Evolutionary conservation across 2,888 invertebrate genomes (phyloP).

Genomic region (Lochmaea capreae): DNA sequence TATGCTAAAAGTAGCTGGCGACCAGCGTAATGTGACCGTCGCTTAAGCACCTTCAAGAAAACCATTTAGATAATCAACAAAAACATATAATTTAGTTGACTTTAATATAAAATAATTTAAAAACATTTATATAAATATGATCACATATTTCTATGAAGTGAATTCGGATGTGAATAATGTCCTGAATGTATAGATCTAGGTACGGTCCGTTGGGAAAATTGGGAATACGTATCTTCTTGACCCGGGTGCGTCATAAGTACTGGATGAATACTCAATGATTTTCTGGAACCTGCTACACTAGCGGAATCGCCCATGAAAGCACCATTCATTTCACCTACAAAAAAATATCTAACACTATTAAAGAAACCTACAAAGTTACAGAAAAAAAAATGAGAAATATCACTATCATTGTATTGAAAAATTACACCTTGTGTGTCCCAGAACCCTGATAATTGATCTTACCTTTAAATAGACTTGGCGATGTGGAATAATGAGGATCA

Average conservation of each 20-base stretch:
- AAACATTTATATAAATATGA: background rate
- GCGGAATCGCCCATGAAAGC: conserved; percentile 88
- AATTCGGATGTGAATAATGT: conserved; percentile 62
- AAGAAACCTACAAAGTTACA: background rate
- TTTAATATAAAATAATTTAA: background rate
- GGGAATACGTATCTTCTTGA: conserved; percentile 80
- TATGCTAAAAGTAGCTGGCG: too few relatives aligned
- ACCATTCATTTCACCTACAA: conserved; percentile 87
- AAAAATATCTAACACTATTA: conserved; percentile 40
- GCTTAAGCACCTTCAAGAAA: too few relatives aligned
- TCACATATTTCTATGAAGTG: conserved; percentile 65
- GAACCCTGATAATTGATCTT: conserved; percentile 29
- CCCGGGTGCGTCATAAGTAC: conserved; percentile 83
- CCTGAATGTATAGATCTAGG: conserved; percentile 63
- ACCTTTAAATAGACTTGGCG: conserved; percentile 70
- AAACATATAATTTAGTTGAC: background rate
- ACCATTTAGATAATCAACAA: too few relatives aligned
- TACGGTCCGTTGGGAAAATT: conserved; percentile 79
- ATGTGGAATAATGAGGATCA: conserved; percentile 78
- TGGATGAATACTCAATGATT: conserved; percentile 88
- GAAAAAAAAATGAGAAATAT: too few relatives aligned
- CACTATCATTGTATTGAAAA: too few relatives aligned
- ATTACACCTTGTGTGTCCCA: too few relatives aligned
- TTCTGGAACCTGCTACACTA: conserved; percentile 84
- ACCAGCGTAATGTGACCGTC: too few relatives aligned